Conservation (phyloP, 2,888 invertebrate species). For the Pseudoips prasinana region DNA sequence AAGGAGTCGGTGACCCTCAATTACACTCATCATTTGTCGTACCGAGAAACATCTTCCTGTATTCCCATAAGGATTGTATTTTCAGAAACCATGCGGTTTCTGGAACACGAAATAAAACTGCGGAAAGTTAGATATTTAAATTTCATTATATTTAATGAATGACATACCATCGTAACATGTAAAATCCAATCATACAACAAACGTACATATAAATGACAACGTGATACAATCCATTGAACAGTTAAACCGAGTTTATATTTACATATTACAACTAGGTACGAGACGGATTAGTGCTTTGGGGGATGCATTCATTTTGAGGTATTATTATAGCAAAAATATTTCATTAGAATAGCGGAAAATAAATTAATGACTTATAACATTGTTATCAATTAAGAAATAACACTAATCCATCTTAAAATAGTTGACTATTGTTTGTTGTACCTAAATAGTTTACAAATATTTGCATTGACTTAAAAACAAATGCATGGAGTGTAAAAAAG, state of each 20-base stretch:
- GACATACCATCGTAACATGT: constrained; percentile 59
- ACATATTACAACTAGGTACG: constrained; percentile 32
- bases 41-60: constrained; percentile 32
- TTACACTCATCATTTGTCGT: constrained; percentile 47
- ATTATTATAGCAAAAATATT: constrained; percentile 23
- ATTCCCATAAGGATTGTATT: constrained; percentile 7
- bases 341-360: constrained; percentile 39
- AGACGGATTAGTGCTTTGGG: constrained; percentile 40
- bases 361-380: constrained; percentile 45
- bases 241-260: constrained; percentile 34
- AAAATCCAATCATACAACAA: constrained; percentile 62
- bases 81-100: too few relatives aligned
- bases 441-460: constrained; percentile 45
- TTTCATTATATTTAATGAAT: constrained; percentile 66
- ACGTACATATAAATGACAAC: constrained; percentile 31
- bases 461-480: constrained; percentile 56
- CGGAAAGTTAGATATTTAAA: constrained; percentile 39
- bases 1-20: constrained; percentile 67
- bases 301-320: constrained; percentile 22
- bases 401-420: constrained; percentile 50
- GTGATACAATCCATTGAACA: constrained; percentile 33
- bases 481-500: constrained; percentile 60
- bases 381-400: constrained; percentile 21
- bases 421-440: constrained; percentile 61
- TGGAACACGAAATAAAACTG: constrained; percentile 29